phyloP scores from a whole-genome alignment of 2,888 invertebrate genomes.

The Sipha maydis region DNA sequence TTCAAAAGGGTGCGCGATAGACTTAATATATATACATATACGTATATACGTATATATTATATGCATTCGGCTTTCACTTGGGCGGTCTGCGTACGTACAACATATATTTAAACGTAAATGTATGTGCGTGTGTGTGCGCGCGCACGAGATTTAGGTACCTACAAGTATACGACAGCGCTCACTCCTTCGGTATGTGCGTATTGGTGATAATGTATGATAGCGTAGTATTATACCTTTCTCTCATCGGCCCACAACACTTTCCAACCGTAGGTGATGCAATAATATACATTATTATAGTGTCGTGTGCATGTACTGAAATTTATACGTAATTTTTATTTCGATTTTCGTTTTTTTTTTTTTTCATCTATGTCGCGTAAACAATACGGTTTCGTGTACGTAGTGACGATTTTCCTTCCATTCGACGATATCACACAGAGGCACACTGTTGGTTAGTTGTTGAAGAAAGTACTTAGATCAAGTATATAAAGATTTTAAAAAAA shows the following conservation, averaged over 20 bases:
- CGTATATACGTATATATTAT: too few relatives aligned
- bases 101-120: background rate
- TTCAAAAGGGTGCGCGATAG: slow-evolving; percentile 48
- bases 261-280: slow-evolving; percentile 27
- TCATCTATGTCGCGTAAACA: too few relatives aligned
- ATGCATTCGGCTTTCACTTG: slow-evolving; percentile 42
- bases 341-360: background rate
- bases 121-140: background rate
- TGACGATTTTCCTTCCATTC: background rate
- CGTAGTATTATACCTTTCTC: slow-evolving; percentile 16
- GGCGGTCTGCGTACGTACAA: background rate
- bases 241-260: slow-evolving; percentile 36
- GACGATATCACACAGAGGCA: too few relatives aligned
- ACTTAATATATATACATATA: background rate
- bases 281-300: background rate
- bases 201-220: background rate
- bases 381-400: background rate
- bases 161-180: background rate
- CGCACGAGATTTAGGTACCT: background rate
- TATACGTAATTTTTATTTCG: background rate
- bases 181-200: slow-evolving; percentile 28
- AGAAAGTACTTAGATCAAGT: too few relatives aligned
- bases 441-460: too few relatives aligned
- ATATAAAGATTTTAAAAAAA: too few relatives aligned
- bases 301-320: background rate